A percentile compares a stretch with the other conserved stretches of the same genome.
phyloP scores from a whole-genome alignment of 2,888 invertebrate species.

The Periphyllus acericola region DNA sequence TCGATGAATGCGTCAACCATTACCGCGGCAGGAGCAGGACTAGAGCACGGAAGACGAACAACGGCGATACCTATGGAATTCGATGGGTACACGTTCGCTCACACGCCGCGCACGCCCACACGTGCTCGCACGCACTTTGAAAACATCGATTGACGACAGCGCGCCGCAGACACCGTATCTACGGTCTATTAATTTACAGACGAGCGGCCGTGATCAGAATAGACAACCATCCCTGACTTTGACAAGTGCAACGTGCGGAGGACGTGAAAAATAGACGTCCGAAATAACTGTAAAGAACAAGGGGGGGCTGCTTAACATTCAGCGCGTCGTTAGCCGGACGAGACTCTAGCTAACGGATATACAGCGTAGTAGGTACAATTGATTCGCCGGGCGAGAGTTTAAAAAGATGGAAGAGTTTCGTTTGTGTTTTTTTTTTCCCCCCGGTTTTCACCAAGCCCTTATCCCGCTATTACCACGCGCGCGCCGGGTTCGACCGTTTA shows the following conservation, averaged over 20 bases:
- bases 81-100: too few relatives aligned
- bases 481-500: background rate
- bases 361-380: background rate
- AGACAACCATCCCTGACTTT: background rate
- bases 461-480: background rate
- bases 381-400: conserved; percentile 12
- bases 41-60: background rate
- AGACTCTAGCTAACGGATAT: conserved; percentile 5
- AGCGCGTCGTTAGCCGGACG: background rate
- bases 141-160: background rate
- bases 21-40: too few relatives aligned
- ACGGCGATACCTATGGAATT: background rate
- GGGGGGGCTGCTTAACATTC: conserved; percentile 15
- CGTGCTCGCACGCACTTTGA: background rate
- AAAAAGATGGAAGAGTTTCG: background rate
- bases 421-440: background rate
- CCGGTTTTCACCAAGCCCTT: background rate
- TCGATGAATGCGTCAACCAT: background rate
- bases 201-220: conserved; percentile 21
- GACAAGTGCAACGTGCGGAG: background rate
- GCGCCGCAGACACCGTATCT: background rate
- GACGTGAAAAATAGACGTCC: conserved; percentile 21
- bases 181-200: conserved; percentile 17
- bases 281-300: too few relatives aligned
- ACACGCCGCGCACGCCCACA: too few relatives aligned